phyloP scores from a whole-genome alignment of 2,888 invertebrate species.

The Dorcus hopei region DNA sequence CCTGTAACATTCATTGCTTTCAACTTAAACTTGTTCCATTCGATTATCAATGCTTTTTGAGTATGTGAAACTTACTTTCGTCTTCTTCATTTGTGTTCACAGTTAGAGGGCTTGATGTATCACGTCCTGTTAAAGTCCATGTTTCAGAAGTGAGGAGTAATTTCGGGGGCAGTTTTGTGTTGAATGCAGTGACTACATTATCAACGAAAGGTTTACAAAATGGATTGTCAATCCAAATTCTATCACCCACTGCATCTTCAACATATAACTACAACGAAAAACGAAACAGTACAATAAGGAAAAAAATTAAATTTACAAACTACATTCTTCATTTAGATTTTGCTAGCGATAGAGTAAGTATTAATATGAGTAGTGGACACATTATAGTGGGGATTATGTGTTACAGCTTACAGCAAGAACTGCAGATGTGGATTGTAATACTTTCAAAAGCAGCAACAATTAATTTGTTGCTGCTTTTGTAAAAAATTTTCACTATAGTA shows the following conservation, averaged over 20 bases:
- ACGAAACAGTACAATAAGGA: neutral
- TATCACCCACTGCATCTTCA: slow-evolving; percentile 90
- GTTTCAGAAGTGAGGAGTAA: slow-evolving; percentile 66
- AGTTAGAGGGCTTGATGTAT: slow-evolving; percentile 48
- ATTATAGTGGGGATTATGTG: too few species aligned
- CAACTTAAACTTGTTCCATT: too few species aligned
- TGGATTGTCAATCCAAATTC: slow-evolving; percentile 90
- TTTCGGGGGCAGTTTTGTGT: slow-evolving; percentile 73
- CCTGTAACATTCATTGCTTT: slow-evolving; percentile 25
- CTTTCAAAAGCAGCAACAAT: too few species aligned
- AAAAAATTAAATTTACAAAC: slow-evolving; percentile 1
- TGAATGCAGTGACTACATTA: slow-evolving; percentile 83
- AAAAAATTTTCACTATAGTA: too few species aligned
- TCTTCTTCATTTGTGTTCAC: slow-evolving; percentile 58
- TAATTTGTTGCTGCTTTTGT: too few species aligned
- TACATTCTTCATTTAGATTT: neutral
- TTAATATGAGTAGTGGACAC: too few species aligned
- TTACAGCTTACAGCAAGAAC: too few species aligned
- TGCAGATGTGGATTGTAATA: too few species aligned
- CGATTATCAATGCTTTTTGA: too few species aligned
- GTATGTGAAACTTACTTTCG: slow-evolving; percentile 47
- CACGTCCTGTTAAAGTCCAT: slow-evolving; percentile 51
- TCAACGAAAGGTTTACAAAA: slow-evolving; percentile 89
- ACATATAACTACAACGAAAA: slow-evolving; percentile 69
- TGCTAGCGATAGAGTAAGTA: neutral